Conservation (phyloP, 2,797 vertebrate genomes). For the Schizopygopsis pylzovi region DNA sequence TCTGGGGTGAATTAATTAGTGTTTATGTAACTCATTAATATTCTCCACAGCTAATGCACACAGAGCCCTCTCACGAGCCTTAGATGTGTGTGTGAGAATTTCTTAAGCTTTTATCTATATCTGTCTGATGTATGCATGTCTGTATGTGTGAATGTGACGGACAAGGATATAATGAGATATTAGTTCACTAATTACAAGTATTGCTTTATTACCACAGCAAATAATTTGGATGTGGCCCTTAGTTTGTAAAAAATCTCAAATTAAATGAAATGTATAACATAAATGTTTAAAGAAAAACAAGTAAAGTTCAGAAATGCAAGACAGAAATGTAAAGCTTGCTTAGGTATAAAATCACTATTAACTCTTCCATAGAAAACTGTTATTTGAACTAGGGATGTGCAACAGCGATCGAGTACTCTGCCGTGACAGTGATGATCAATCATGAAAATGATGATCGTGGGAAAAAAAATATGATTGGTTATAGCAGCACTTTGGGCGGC, state of each 20-base stretch:
- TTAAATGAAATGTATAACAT: background rate
- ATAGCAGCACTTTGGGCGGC: too few relatives aligned
- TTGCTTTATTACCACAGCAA: background rate
- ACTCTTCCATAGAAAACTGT: background rate
- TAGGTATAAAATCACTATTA: background rate
- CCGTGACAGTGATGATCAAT: too few relatives aligned
- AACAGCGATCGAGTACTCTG: too few relatives aligned
- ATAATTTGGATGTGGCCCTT: background rate
- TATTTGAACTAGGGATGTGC: background rate
- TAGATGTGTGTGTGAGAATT: slow-evolving; percentile 30
- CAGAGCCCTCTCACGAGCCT: slow-evolving; percentile 35
- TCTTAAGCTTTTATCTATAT: background rate
- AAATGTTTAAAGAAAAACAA: background rate
- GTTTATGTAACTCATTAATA: slow-evolving; percentile 64
- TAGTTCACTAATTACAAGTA: background rate
- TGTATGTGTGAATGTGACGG: background rate
- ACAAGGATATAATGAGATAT: background rate
- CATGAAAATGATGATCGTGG: too few relatives aligned
- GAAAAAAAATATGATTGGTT: too few relatives aligned
- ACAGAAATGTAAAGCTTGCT: background rate
- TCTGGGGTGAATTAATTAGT: slow-evolving; percentile 60
- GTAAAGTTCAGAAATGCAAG: too few relatives aligned
- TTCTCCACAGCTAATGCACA: slow-evolving; percentile 48
- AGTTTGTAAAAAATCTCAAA: background rate
- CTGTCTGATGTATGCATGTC: slow-evolving; percentile 10